These are phyloP conservation scores for Doryteuthis pealeii DNA, from an alignment of 1,140 invertebrate species.

Conservation along the genomic window DNA sequence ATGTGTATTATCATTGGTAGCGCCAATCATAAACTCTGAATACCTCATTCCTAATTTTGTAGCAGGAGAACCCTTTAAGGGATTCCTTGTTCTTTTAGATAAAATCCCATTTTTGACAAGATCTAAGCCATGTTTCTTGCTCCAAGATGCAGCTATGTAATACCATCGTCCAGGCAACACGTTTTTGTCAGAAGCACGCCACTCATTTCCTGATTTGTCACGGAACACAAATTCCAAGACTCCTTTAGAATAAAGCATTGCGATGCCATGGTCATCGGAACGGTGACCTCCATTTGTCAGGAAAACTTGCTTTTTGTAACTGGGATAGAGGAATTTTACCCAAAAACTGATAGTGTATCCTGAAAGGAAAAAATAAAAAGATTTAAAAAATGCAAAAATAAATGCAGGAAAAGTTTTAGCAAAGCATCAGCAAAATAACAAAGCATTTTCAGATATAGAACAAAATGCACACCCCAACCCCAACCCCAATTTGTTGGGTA, in stretches of 20 bases:
- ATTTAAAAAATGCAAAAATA: not conserved
- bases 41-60: constrained; percentile 9
- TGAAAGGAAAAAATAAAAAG: constrained; percentile 27
- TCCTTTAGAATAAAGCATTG: constrained; percentile 51
- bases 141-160: constrained; percentile 54
- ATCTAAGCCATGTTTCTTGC: constrained; percentile 30
- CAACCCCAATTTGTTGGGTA: no score
- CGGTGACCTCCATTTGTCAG: constrained; percentile 56
- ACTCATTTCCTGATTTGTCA: constrained; percentile 42
- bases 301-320: constrained; percentile 43
- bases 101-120: constrained; percentile 49
- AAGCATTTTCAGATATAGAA: no score
- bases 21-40: constrained; percentile 48
- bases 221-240: constrained; percentile 47
- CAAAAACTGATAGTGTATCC: constrained; percentile 56
- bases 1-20: constrained; percentile 43
- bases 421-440: not conserved
- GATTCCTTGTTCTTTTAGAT: not conserved
- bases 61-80: constrained; percentile 15
- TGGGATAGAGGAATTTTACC: constrained; percentile 44
- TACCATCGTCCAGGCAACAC: constrained; percentile 52
- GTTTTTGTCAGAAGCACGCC: constrained; percentile 39
- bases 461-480: no score
- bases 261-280: constrained; percentile 49
- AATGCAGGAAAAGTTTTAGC: not conserved